A percentile compares a stretch with the other conserved stretches of the same genome.
phyloP scores from a whole-genome alignment of 2,888 invertebrate species.

The Sycophila texana region DNA sequence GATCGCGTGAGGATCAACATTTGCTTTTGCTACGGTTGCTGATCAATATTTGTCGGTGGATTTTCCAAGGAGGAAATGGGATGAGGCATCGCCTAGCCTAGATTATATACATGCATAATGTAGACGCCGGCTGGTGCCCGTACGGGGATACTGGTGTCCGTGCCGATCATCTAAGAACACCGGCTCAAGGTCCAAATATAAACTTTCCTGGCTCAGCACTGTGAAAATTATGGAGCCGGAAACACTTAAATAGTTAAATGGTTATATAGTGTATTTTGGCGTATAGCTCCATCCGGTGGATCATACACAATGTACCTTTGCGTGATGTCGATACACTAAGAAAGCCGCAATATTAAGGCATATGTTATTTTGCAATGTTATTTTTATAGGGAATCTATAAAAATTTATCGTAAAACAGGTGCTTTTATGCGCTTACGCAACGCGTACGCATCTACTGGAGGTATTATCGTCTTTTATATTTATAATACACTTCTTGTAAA shows the following conservation, averaged over 20 bases:
- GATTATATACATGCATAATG: slow-evolving; percentile 6
- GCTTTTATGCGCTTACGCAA: neutral
- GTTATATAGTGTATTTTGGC: neutral
- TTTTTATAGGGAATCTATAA: too few species aligned
- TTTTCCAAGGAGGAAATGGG: slow-evolving; percentile 9
- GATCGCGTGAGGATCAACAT: slow-evolving; percentile 30
- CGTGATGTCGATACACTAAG: too few species aligned
- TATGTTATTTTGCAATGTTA: too few species aligned
- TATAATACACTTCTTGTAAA: too few species aligned
- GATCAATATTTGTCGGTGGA: slow-evolving; percentile 36
- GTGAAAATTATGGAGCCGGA: slow-evolving; percentile 39
- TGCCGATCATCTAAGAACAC: slow-evolving; percentile 16
- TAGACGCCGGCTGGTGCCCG: neutral
- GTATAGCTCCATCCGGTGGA: too few species aligned
- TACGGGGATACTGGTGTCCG: neutral
- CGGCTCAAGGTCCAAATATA: neutral
- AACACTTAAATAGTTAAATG: slow-evolving; percentile 22
- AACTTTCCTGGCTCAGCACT: neutral
- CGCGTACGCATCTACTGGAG: too few species aligned
- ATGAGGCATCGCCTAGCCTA: neutral
- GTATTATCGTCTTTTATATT: too few species aligned
- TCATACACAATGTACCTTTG: too few species aligned
- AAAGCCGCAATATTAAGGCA: too few species aligned
- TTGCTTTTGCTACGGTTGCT: slow-evolving; percentile 26
- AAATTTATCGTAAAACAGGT: too few species aligned